A percentile compares a stretch with the other conserved stretches of the same genome.
Evolutionary conservation across 2,888 invertebrate species (phyloP).

Genomic region (Xestia ashworthii): DNA sequence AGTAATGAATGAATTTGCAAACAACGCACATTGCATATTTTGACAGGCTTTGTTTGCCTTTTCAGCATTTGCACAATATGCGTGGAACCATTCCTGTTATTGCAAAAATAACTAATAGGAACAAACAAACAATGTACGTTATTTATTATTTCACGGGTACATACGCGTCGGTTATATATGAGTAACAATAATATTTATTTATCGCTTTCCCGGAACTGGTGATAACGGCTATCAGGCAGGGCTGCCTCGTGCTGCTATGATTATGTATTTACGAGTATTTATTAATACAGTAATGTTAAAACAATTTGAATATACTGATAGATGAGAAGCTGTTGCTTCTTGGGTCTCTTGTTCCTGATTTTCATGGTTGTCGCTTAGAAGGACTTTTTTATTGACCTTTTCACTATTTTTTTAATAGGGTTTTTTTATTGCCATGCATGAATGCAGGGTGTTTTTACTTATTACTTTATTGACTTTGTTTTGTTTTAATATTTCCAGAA

Average conservation of each 20-base stretch:
- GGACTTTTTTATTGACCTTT: background rate
- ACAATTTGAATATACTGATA: conserved; percentile 5
- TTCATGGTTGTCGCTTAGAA: background rate
- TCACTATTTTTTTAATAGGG: background rate
- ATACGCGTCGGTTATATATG: conserved; percentile 43
- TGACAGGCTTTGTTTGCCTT: background rate
- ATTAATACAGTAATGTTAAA: conserved; percentile 15
- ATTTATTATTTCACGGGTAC: conserved; percentile 50
- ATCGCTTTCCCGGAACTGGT: conserved; percentile 73
- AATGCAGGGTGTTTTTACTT: background rate
- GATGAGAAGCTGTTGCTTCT: conserved; percentile 30
- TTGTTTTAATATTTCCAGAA: background rate
- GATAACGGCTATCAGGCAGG: conserved; percentile 73
- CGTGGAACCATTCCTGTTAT: conserved; percentile 10
- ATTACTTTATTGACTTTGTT: background rate
- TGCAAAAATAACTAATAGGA: conserved; percentile 49
- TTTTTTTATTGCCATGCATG: background rate
- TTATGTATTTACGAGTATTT: conserved; percentile 27
- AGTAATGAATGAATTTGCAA: background rate
- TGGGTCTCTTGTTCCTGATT: conserved; percentile 1
- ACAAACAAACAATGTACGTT: conserved; percentile 57
- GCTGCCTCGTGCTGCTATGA: conserved; percentile 47
- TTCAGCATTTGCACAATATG: conserved; percentile 14
- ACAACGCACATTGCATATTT: background rate
- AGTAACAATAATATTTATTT: conserved; percentile 67